Evolutionary conservation across 2,113 vertebrate species (phyloP), one percentile per base, ranked within the genome.

Genomic region (Cathartes aura): DNA sequence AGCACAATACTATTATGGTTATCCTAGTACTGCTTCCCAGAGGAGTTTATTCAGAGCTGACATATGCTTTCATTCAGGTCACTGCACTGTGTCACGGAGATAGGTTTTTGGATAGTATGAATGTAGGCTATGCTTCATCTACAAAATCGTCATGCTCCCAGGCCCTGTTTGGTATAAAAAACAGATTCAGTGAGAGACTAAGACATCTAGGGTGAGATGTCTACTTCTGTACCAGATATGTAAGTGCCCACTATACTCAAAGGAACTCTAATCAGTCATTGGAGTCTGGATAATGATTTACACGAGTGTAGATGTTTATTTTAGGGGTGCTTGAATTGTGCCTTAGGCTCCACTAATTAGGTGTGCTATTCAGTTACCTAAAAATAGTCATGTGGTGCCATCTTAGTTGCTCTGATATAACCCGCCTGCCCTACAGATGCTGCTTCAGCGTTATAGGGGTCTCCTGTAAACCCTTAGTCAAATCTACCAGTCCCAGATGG

Each of bases 31-130:
- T 73, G 67, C 5, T 60, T 78, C 72, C 62, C 67, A 86, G 62
- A 80, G 53, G 79, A 80, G 16, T 45, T 86, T 85, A 50, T 66
- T 73, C 48, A 62, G 75, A 92, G 18, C 36, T 73, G 53, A 20
- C 82, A 73, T 72, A 90, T 73, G 79, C 40, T 73, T 92, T 86
- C 53, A 56, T 66, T 89, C 86, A 90, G 71, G 82, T 92, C 74
- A 86, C 47, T 76, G 53, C 45, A 62, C 34, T 38, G 40, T 80
- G 89, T 68, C 82, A n/a, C 11, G 40, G 48, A 90, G 73, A 29
- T 36, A 32, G 43, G 8, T 4, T 53, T 90, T 88, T 43, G 58
- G 64, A 18, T 75, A 52, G 17, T 50, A 30, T 32, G 48, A 18
- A 29, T 6, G 11, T 36, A 83, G 38, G 5, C 9, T 83, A 6